Evolutionary conservation across 2,888 invertebrate genomes (phyloP).

Genomic region (Chrysopilus asiliformis): DNA sequence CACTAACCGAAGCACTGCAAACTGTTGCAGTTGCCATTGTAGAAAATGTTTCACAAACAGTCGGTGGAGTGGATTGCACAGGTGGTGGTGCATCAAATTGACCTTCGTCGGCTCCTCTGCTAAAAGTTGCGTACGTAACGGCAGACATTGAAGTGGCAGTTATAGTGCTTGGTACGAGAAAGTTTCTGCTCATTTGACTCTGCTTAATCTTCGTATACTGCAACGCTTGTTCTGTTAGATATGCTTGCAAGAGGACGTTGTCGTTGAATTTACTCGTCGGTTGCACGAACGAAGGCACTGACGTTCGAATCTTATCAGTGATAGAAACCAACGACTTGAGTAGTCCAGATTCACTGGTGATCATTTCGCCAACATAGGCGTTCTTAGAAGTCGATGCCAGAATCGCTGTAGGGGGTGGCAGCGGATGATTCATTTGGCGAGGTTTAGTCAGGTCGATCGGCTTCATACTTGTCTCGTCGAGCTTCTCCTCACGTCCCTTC

Average conservation of each 20-base stretch:
- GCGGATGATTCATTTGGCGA: slow-evolving; percentile 14
- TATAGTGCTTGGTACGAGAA: neutral
- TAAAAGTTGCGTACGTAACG: neutral
- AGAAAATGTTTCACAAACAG: no score
- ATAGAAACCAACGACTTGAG: slow-evolving; percentile 33
- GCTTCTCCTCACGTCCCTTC: slow-evolving; percentile 21
- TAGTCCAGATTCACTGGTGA: slow-evolving; percentile 27
- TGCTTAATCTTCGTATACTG: slow-evolving; percentile 59
- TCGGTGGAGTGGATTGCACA: neutral
- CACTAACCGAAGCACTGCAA: no score
- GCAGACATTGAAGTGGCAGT: neutral
- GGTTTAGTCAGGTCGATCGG: slow-evolving; percentile 36
- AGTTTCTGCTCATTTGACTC: slow-evolving; percentile 38
- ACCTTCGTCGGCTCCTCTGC: slow-evolving; percentile 5
- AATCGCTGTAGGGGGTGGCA: neutral
- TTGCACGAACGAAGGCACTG: slow-evolving; percentile 13
- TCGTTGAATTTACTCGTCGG: slow-evolving; percentile 32
- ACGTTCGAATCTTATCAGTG: slow-evolving; percentile 27
- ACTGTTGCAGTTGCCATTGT: neutral
- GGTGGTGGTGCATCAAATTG: neutral
- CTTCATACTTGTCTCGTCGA: slow-evolving; percentile 23
- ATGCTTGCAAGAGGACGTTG: slow-evolving; percentile 55
- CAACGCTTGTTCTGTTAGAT: slow-evolving; percentile 57
- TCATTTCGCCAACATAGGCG: slow-evolving; percentile 29
- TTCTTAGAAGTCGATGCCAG: slow-evolving; percentile 18